A percentile compares a stretch with the other conserved stretches of the same genome.
These are phyloP conservation scores for Dinothrombium tinctorium DNA, from an alignment of 1,140 invertebrate genomes.

Conservation along the genomic window DNA sequence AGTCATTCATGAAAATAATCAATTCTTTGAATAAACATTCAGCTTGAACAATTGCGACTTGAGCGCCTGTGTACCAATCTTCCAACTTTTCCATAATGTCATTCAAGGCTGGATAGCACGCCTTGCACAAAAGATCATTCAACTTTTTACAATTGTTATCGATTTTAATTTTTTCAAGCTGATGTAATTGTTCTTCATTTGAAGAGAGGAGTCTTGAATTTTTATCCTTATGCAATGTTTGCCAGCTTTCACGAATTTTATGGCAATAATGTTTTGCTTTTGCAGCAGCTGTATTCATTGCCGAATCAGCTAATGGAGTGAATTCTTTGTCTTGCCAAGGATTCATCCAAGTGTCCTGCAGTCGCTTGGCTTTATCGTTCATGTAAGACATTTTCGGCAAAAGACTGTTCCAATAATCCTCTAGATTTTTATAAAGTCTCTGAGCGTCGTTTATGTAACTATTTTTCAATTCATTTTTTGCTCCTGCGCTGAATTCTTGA, in stretches of 20 bases:
- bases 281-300: constrained; percentile 27
- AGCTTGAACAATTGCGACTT: constrained; percentile 10
- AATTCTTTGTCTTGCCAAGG: too few species aligned
- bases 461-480: not conserved
- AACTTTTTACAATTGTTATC: constrained; percentile 16
- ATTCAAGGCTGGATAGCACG: constrained; percentile 8
- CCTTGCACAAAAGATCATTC: constrained; percentile 12
- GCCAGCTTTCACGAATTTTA: constrained; percentile 64
- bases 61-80: constrained; percentile 15
- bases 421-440: not conserved
- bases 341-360: constrained; percentile 3
- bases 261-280: constrained; percentile 45
- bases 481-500: not conserved
- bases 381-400: constrained; percentile 1
- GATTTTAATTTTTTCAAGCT: constrained; percentile 39
- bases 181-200: constrained; percentile 81
- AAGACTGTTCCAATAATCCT: not conserved
- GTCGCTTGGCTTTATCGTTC: constrained; percentile 1
- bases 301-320: not conserved
- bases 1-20: constrained; percentile 1
- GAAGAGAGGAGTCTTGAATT: constrained; percentile 47
- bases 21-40: constrained; percentile 8
- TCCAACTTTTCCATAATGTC: constrained; percentile 14
- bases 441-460: not conserved
- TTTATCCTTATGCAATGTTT: constrained; percentile 60